Evolutionary conservation across 2,888 invertebrate genomes (phyloP).

Genomic region (Galerucella pusilla): DNA sequence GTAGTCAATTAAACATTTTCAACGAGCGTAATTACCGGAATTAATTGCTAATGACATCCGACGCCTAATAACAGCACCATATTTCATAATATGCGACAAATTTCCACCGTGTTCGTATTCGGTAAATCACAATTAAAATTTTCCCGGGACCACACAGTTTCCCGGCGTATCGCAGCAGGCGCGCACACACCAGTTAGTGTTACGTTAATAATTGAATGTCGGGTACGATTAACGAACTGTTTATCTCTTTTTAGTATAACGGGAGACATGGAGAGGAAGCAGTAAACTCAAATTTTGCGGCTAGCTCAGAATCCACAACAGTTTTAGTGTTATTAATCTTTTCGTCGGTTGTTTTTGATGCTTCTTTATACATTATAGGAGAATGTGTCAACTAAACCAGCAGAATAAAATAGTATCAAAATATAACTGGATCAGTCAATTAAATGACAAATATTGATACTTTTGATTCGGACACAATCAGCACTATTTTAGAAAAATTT

Average conservation of each 20-base stretch:
- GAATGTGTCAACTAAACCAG: too few species aligned
- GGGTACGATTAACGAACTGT: slow-evolving; percentile 61
- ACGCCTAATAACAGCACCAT: slow-evolving; percentile 50
- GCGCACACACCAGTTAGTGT: slow-evolving; percentile 57
- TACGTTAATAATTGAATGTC: slow-evolving; percentile 64
- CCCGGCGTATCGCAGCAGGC: slow-evolving; percentile 50
- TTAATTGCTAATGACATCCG: slow-evolving; percentile 34
- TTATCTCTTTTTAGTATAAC: slow-evolving; percentile 46
- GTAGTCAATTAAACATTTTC: slow-evolving; percentile 24
- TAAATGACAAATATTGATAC: too few species aligned
- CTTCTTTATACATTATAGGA: too few species aligned
- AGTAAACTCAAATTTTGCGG: slow-evolving; percentile 54
- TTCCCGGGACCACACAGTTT: slow-evolving; percentile 54
- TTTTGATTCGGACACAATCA: too few species aligned
- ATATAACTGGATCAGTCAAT: too few species aligned
- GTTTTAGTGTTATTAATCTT: neutral
- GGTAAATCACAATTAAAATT: slow-evolving; percentile 64
- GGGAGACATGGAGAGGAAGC: slow-evolving; percentile 47
- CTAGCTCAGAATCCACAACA: neutral
- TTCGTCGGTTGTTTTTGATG: neutral
- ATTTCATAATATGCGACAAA: slow-evolving; percentile 62
- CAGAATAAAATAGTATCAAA: too few species aligned
- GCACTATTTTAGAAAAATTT: too few species aligned
- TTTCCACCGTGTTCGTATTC: slow-evolving; percentile 53
- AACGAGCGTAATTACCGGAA: slow-evolving; percentile 13